Base-by-base conservation (phyloP, 2,888 invertebrate species). In the Zootermopsis nevadensis region DNA sequence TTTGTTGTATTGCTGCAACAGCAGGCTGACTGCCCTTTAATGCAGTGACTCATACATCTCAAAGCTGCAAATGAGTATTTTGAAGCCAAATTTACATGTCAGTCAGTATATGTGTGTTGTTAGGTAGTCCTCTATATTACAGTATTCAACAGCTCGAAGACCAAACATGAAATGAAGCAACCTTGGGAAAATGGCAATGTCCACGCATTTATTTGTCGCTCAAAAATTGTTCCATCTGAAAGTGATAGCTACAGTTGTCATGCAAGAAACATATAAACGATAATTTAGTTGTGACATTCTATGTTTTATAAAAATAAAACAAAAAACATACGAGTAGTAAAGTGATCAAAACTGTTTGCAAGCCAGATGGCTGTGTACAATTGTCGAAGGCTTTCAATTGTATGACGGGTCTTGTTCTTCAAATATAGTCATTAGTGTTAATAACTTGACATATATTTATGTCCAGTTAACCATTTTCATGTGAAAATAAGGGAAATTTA, bases 361-460 rank as follows among this genome's bases (percentile, higher is more conserved):
- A 84, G 84, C 84, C 84, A 42, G 27, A 66, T 38, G 83, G 83
- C 81, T 81, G 77, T 83, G 77, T 81, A 83, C 83, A 82, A 84
- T 82, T 84, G 80, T 83, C 80, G 81, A 84, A 77, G 77, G 81
- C 81, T 83, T 84, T 84, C 81, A 69, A 80, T 66, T 83, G 80
- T 79, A 84, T 83, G 77, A 84, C 84, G 84, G 84, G 84, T 84
- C 84, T 80, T 82, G 55, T 67, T 83, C 83, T 77, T 77, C 60
- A 83, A 55, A 80, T 83, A 35, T 80, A 80, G 80, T 55, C 53
- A 67, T 79, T 83, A 80, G 79, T 79, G 69, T 83, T 31, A 42
- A 55, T 76, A 55, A 77, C 60, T 66, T 53, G 72, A 38, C 69
- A 83, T 83, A 83, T 74, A 76, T 82, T 79, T 83, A 83, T 83